These are phyloP conservation scores for Argya squamiceps DNA, from an alignment of 2,797 vertebrate genomes.

Conservation along the genomic window DNA sequence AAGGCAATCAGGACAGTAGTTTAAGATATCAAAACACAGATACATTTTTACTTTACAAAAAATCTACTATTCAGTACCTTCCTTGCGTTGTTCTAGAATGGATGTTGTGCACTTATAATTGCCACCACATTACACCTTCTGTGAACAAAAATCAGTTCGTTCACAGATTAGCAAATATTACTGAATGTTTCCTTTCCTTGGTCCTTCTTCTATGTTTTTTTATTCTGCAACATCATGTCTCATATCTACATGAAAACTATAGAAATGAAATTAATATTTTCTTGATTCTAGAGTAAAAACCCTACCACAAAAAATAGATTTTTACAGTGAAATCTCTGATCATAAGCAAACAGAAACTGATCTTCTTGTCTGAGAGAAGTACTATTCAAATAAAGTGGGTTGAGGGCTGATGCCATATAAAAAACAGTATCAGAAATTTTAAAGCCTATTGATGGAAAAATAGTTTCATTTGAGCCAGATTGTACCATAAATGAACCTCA, in stretches of 20 bases:
- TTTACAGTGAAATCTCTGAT: neutral
- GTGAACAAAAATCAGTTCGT: neutral
- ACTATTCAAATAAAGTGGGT: neutral
- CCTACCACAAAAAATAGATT: neutral
- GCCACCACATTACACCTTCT: neutral
- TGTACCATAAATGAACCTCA: neutral
- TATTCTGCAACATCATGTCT: neutral
- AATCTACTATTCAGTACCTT: neutral
- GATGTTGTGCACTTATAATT: neutral
- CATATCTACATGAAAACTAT: neutral
- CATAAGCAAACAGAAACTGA: accelerated
- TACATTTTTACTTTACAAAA: neutral
- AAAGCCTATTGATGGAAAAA: neutral
- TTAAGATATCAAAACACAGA: neutral
- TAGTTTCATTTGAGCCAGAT: neutral
- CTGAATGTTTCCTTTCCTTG: neutral
- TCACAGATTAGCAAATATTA: neutral
- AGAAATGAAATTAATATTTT: neutral
- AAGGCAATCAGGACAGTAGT: neutral
- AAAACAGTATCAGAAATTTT: neutral
- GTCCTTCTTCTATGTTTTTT: neutral
- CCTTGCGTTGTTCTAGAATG: neutral
- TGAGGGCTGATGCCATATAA: neutral
- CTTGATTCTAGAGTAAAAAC: neutral
- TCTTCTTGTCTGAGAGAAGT: neutral